Evolutionary conservation across 2,113 vertebrate species (phyloP), one percentile per base, ranked within the genome.

Genomic region (Brevimyrus niger): DNA sequence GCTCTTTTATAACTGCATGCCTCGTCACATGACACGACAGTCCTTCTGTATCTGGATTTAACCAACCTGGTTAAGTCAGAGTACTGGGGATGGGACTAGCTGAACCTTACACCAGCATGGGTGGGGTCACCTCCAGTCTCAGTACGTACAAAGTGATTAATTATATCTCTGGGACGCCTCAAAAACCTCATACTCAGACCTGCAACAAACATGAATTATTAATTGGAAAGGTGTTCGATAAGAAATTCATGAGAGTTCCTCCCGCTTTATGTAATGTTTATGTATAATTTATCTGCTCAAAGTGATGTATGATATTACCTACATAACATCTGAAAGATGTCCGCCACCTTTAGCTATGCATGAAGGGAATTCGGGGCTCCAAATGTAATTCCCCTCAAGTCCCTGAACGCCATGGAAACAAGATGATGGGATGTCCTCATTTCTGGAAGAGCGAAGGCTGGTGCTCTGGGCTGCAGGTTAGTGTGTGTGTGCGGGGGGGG

Each of bases 221-320:
- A 85, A 92, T 89, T 48, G 89, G 19, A 88, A 92, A 92, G 88
- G 90, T 92, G 90, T 91, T 91, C 83, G 88, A 92, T 91, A 89
- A 91, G 92, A 92, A 92, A 93, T 92, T 93, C 91, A 93, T 91
- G 91, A 93, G 92, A 58, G 84, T 46, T 61, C 91, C 87, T 89
- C 89, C 87, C 15, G 84, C 89, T 91, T 91, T 91, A 93, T 91
- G 91, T 93, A 93, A 92, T 92, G 88, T 90, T 89, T 44, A 90
- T 92, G 91, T 90, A 92, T 91, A 91, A 92, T 92, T 92, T 89
- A 91, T 89, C 80, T 89, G 80, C 80, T 90, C 44, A 91, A 92
- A 89, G 88, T 83, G 91, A 91, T 76, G 89, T 91, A 89, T 92
- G 82, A 90, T 90, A 90, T 91, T 91, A 90, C 91, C 89, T 88